These are phyloP conservation scores for Rhingia campestris DNA, from an alignment of 2,888 invertebrate genomes.

Conservation along the genomic window DNA sequence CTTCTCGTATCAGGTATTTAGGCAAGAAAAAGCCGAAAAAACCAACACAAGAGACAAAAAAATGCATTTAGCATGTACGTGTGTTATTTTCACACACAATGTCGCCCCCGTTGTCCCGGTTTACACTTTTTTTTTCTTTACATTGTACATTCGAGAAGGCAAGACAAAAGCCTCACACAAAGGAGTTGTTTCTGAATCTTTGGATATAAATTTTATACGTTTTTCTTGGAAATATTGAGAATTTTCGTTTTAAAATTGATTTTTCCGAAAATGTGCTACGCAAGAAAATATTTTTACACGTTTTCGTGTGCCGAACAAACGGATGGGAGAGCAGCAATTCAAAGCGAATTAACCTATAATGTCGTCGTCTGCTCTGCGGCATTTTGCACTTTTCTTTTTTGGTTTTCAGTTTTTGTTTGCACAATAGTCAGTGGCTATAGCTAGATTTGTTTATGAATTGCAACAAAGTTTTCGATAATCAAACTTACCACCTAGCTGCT, in stretches of 20 bases:
- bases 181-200: constrained; percentile 45
- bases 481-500: constrained; percentile 95
- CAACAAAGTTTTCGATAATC: constrained; percentile 10
- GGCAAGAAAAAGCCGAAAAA: constrained; percentile 31
- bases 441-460: not conserved
- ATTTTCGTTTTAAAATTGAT: constrained; percentile 39
- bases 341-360: constrained; percentile 67
- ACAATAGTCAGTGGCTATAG: not conserved
- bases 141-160: constrained; percentile 45
- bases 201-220: constrained; percentile 1
- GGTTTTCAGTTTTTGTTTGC: constrained; percentile 32
- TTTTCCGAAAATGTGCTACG: constrained; percentile 36
- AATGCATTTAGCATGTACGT: constrained; percentile 39
- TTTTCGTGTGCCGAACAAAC: constrained; percentile 41
- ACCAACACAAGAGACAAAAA: constrained; percentile 8
- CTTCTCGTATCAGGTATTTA: constrained; percentile 20
- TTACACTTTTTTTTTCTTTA: constrained; percentile 28
- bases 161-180: constrained; percentile 64
- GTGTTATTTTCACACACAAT: constrained; percentile 40
- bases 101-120: constrained; percentile 64
- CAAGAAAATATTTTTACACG: constrained; percentile 57
- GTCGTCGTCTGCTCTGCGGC: constrained; percentile 57
- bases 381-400: constrained; percentile 44
- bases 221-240: constrained; percentile 2
- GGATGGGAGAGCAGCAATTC: constrained; percentile 33